A percentile compares a stretch with the other conserved stretches of the same genome.
phyloP scores from a whole-genome alignment of 1,140 invertebrate genomes.

The Mycetomoellerius zeteki region DNA sequence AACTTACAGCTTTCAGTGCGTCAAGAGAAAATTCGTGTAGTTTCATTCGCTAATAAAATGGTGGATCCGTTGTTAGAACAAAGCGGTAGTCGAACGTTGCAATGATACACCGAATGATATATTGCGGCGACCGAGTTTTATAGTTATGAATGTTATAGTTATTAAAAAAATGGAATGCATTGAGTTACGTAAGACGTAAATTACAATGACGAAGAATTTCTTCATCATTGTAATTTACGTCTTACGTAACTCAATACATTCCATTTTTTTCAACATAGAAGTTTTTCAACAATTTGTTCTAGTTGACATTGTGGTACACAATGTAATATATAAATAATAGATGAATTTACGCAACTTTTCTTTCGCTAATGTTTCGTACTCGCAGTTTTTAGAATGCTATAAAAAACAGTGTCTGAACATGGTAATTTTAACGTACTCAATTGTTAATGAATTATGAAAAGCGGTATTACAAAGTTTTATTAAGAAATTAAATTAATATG shows the following conservation, averaged over 20 bases:
- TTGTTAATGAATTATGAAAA: neutral
- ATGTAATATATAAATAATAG: neutral
- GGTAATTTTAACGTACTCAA: constrained; percentile 2
- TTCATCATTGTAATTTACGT: neutral
- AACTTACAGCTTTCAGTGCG: neutral
- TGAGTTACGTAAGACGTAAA: neutral
- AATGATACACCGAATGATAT: neutral
- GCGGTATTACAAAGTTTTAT: neutral
- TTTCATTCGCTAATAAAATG: neutral
- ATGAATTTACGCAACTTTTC: neutral
- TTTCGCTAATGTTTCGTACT: neutral
- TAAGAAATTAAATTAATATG: neutral
- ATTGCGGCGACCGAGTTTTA: neutral
- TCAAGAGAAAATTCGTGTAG: neutral
- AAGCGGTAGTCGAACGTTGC: neutral
- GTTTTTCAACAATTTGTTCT: too few species aligned
- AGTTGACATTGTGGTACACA: neutral
- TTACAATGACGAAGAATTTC: neutral
- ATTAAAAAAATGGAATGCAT: neutral
- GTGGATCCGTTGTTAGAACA: neutral
- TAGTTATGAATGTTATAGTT: neutral
- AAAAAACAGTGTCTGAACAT: neutral
- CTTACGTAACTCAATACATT: neutral
- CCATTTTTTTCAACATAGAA: neutral
- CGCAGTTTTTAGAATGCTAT: neutral